Percentiles rank a stretch among this genome's conserved stretches.
phyloP scores from a whole-genome alignment of 2,113 vertebrate genomes.

The Ammodramus savannarum region DNA sequence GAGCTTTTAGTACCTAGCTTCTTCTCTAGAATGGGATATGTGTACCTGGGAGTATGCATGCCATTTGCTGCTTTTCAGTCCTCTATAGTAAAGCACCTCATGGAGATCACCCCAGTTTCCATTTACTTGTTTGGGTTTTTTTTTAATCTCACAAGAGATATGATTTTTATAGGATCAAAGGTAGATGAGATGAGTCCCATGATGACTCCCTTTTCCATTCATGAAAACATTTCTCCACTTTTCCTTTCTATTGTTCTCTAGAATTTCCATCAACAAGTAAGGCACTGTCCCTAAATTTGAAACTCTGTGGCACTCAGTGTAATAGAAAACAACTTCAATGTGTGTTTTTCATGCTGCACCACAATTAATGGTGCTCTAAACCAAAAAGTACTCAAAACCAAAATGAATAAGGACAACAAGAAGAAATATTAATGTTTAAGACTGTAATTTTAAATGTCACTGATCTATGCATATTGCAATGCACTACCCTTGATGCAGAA shows the following conservation, averaged over 20 bases:
- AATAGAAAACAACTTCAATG: background rate
- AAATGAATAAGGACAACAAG: background rate
- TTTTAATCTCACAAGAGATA: background rate
- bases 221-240: background rate
- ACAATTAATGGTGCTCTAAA: background rate
- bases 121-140: background rate
- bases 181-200: background rate
- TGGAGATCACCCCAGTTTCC: background rate
- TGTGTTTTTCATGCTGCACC: background rate
- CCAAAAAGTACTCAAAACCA: background rate
- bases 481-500: background rate
- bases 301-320: background rate
- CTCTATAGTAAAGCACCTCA: background rate
- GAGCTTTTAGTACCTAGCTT: background rate
- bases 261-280: background rate
- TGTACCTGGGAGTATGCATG: background rate
- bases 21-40: background rate
- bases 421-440: background rate
- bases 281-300: background rate
- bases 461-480: background rate
- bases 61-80: background rate
- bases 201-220: background rate
- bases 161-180: background rate
- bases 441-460: background rate
- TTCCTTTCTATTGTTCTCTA: background rate